These are phyloP conservation scores for Phalacrocorax aristotelis DNA, from an alignment of 2,113 vertebrate species.

Conservation along the genomic window DNA sequence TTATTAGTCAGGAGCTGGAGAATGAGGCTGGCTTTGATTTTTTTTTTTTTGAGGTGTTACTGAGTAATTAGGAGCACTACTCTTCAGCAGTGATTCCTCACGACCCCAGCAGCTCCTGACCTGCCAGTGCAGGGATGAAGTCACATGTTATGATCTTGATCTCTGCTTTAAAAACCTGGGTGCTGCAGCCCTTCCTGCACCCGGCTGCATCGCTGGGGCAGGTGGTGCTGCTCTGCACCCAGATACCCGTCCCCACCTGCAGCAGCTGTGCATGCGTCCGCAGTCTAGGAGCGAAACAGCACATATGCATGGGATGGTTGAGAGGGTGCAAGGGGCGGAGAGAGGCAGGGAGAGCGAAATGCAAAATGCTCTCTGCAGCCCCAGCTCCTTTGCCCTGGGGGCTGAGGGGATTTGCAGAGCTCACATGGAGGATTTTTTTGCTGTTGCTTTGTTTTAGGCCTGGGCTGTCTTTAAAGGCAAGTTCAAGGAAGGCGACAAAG, in stretches of 20 bases:
- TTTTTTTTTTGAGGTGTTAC: not conserved
- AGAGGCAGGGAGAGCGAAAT: not conserved
- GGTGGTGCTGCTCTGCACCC: not conserved
- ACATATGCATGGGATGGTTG: not conserved
- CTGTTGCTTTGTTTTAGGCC: conserved; percentile 74
- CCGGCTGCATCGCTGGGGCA: not conserved
- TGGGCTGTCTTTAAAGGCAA: conserved; percentile 99
- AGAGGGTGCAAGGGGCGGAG: not conserved
- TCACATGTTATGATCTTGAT: accelerated
- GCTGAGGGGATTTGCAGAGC: not conserved
- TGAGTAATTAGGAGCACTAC: not conserved
- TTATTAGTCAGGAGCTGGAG: not conserved
- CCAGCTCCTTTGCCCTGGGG: not conserved
- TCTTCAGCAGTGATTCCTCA: accelerated
- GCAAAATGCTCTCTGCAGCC: not conserved
- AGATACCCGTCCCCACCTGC: accelerated
- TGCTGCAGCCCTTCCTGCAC: not conserved
- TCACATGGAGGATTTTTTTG: not conserved
- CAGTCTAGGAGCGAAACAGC: not conserved
- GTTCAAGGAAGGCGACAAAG: conserved; percentile 96
- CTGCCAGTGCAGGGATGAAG: accelerated
- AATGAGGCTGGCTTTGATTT: not conserved
- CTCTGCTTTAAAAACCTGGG: not conserved
- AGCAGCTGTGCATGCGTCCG: not conserved
- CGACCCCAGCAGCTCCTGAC: not conserved